Base-by-base conservation (phyloP, 2,888 invertebrate genomes). In the Dasypolia templi region DNA sequence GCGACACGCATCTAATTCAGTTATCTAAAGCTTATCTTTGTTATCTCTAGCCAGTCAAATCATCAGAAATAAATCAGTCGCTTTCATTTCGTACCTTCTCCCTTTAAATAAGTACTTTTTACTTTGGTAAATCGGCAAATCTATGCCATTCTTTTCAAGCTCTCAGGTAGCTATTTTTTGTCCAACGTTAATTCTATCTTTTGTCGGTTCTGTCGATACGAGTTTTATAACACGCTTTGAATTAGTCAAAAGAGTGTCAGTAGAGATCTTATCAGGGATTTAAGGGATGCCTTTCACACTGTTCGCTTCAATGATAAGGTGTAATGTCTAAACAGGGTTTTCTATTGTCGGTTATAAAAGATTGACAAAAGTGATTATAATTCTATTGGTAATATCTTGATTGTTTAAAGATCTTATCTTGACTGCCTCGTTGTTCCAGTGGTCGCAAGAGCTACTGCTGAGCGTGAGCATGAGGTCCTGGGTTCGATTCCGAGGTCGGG, bases 111-210 rank as follows among this genome's bases (percentile, higher is more conserved):
- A n/a, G n/a, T n/a, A n/a, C n/a, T n/a, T 19, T 44, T 61, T 77
- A 29, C 14, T 35, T 49, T 32, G 29, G 39, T 73, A 73, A 74
- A 53, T 58, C 67, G 29, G 44, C 62, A 63, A 79, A 75, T 72
- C 61, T 71, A 65, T 64, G 14, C n/a, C 46, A 71, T 74, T 59
- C 62, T 65, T 67, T 69, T 64, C 35, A 26, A 35, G 4, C n/a
- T 39, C 71, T 53, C 86, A 87, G 87, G 87, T 86, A 86, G 53
- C 67, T 2, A 39, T 83, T 82, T 86, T 84, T 86, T 87, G 55
- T 56, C 63, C 46, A 1, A 35, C 44, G 51, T 72, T 82, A 71
- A 71, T 78, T 78, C 63, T 51, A 65, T 58, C 70, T 65, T 58
- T 69, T 55, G 55, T 72, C 14, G 32, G 70, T 32, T 12, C 42